Evolutionary conservation across 2,797 vertebrate genomes (phyloP).

Genomic region (Varecia variegata): DNA sequence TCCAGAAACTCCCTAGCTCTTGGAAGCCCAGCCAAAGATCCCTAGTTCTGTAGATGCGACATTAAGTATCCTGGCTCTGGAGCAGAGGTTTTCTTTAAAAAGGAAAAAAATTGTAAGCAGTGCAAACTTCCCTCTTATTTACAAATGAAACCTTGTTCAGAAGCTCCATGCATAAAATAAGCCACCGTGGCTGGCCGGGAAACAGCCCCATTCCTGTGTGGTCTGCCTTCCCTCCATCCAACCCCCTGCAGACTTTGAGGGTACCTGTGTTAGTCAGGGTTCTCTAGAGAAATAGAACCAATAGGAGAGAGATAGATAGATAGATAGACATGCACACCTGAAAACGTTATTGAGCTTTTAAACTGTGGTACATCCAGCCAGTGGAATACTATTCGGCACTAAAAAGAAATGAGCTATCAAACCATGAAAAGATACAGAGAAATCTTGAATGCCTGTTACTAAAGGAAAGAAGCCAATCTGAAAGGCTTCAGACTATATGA

Average conservation of each 20-base stretch:
- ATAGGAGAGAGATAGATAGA: neutral
- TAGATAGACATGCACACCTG: neutral
- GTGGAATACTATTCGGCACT: neutral
- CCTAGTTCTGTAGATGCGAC: neutral
- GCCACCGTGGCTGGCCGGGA: neutral
- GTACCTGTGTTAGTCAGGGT: neutral
- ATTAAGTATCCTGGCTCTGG: neutral
- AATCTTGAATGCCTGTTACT: neutral
- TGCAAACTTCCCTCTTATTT: neutral
- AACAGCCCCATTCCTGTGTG: rapidly evolving
- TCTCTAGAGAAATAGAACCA: neutral
- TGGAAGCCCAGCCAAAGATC: neutral
- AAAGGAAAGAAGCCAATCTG: neutral
- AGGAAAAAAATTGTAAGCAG: neutral
- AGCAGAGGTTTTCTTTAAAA: neutral
- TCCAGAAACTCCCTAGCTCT: neutral
- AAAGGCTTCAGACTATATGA: neutral
- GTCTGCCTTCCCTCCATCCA: neutral
- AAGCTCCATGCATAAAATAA: neutral
- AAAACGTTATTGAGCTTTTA: neutral
- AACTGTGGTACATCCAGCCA: neutral
- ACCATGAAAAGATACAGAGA: neutral
- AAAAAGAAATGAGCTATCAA: neutral
- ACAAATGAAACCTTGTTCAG: neutral
- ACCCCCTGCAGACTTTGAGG: neutral